These are phyloP conservation scores for Macheiramphus alcinus DNA, from an alignment of 2,113 vertebrate genomes.

Conservation along the genomic window DNA sequence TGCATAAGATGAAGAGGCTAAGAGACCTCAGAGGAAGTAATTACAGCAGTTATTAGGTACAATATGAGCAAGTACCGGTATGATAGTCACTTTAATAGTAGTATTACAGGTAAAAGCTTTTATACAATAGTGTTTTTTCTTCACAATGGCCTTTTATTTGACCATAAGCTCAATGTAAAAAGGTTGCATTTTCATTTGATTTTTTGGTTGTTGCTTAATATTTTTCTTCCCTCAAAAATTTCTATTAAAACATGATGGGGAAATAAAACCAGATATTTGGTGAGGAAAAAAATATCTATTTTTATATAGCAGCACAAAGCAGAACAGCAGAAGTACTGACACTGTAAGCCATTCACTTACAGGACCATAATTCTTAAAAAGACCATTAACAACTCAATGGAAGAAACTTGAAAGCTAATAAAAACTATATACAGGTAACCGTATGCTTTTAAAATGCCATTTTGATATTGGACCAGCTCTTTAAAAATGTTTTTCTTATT, in stretches of 20 bases:
- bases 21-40: constrained; percentile 12
- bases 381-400: constrained; percentile 62
- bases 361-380: constrained; percentile 68
- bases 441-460: constrained; percentile 62
- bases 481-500: constrained; percentile 67
- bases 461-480: constrained; percentile 65
- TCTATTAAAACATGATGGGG: constrained; percentile 35
- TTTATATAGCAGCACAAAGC: constrained; percentile 38
- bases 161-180: constrained; percentile 1
- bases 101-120: constrained; percentile 52
- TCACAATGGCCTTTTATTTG: constrained; percentile 38
- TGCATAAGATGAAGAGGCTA: neutral
- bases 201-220: constrained; percentile 14
- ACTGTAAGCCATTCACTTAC: constrained; percentile 31
- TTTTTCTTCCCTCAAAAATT: constrained; percentile 27
- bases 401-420: constrained; percentile 71
- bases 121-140: constrained; percentile 4
- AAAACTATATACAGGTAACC: constrained; percentile 51
- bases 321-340: constrained; percentile 46
- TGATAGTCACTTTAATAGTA: constrained; percentile 7
- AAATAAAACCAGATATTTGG: constrained; percentile 46
- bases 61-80: neutral
- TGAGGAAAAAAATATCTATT: neutral
- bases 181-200: constrained; percentile 8
- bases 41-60: constrained; percentile 24